Evolutionary conservation across 2,888 invertebrate genomes (phyloP), one percentile per base, ranked within the genome.

Genomic region (Pterostichus niger): DNA sequence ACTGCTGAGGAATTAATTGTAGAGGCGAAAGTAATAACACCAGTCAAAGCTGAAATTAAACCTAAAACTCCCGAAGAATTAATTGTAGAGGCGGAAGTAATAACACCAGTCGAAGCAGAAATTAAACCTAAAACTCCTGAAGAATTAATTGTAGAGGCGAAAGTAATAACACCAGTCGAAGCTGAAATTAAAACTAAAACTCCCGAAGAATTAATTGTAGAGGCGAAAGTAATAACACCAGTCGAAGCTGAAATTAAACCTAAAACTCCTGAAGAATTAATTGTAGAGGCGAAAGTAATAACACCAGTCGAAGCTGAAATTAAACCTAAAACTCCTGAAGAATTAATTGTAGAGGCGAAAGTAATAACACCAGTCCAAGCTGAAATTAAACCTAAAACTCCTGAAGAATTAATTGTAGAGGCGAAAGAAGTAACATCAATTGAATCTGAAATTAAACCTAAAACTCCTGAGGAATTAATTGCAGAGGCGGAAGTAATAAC

Each of bases 351-450:
- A 40, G 40, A 5, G 6, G 40, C 6, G 40, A 40, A 40, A 9
- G 40, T 40, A 40, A 85, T 85, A 81, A 83, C 44, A 7, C 84
- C 82, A 76, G 73, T 80, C 11, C 3, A 40, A 9, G 83, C 84
- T 49, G 83, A 84, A 82, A 40, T 40, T 40, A 76, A 77, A 56
- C 73, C 82, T 52, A 82, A 40, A 24, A 9, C 9, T 2, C 11
- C n/a, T 15, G 17, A 79, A 46, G 31, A 24, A 24, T 2, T 24
- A 24, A 24, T 24, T 2, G 24, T 2, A 24, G 24, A 24, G 24
- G 24, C 24, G 3, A 24, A 24, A 24, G 24, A 24, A 24, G 3
- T 24, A 24, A 24, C 24, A 24, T 3, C 24, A 24, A 3, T 24
- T 24, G 24, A 13, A 5, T 0, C 7, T 3, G 54, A 15, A 13